A percentile compares a stretch with the other conserved stretches of the same genome.
Conservation (phyloP, 1,140 invertebrate species). For the Anastatus disparis region DNA sequence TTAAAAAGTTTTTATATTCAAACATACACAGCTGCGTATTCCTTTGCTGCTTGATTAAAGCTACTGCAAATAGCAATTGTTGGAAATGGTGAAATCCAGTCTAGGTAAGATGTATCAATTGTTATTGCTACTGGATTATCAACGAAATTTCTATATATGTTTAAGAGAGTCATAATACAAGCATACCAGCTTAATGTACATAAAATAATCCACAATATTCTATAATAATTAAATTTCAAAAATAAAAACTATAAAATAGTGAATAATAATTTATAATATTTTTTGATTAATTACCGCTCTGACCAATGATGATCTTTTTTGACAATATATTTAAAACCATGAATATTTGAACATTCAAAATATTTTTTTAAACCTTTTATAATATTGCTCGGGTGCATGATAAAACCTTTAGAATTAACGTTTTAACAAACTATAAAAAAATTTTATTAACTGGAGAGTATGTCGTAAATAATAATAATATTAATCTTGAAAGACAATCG, state of each 20-base stretch:
- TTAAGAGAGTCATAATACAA: constrained; percentile 70
- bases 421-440: too few relatives aligned
- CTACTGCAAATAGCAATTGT: constrained; percentile 61
- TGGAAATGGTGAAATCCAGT: constrained; percentile 77
- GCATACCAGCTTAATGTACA: constrained; percentile 73
- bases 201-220: constrained; percentile 74
- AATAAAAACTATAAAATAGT: too few relatives aligned
- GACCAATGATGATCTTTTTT: constrained; percentile 61
- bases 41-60: constrained; percentile 12
- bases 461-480: too few relatives aligned
- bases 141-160: constrained; percentile 70
- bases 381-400: too few relatives aligned
- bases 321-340: constrained; percentile 64
- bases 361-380: constrained; percentile 51
- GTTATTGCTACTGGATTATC: constrained; percentile 76
- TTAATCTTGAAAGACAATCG: too few relatives aligned
- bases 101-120: constrained; percentile 75
- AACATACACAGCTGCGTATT: constrained; percentile 4
- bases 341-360: constrained; percentile 61
- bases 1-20: too few relatives aligned
- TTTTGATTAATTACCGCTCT: constrained; percentile 60
- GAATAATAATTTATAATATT: too few relatives aligned
- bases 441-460: too few relatives aligned
- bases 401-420: too few relatives aligned
- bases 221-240: too few relatives aligned